Base-by-base conservation (phyloP, 2,113 vertebrate species). In the Heterocephalus glaber region DNA sequence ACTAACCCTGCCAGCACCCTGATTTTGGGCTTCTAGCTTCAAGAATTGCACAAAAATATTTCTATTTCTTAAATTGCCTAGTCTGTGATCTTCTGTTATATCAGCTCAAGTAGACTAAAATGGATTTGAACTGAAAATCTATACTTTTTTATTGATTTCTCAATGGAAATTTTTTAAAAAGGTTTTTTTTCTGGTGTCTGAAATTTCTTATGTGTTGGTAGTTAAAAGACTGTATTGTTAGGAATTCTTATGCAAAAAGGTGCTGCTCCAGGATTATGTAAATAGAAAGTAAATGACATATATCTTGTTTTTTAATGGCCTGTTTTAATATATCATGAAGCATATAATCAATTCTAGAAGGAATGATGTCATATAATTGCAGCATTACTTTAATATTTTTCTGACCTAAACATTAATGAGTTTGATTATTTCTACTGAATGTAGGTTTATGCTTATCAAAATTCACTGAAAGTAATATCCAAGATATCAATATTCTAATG, bases 381-480 rank as follows among this genome's bases (percentile, higher is more conserved):
- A 52, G 2, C 11, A 56, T 52, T 65, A 16, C 17, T 91, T 49
- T 94, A 77, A 35, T 13, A 6, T 47, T 86, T 93, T 84, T 92
- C 47, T 85, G 10, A 77, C 82, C 54, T 52, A 70, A 86, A 3
- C 3, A 56, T 33, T 92, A 85, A 83, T 61, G 17, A 41, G 47
- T 26, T 38, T 38, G 56, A 65, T 17, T 13, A 8, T 84, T 95
- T 94, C 41, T 33, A 89, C n/a, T 70, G 52, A 2, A 7, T 35
- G 14, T 66, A 24, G 20, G 30, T 92, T 94, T 60, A 7, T 1
- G 22, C 38, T 49, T 70, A 60, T 86, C 54, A 92, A 56, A 3
- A 91, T 52, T 88, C 26, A 65, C 30, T 30, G 33, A 81, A 89
- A 90, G 30, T 77, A 65, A 70, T 87, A 92, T 90, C n/a, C 47